Base-by-base conservation (phyloP, 2,888 invertebrate genomes). In the Leucozona laternaria region DNA sequence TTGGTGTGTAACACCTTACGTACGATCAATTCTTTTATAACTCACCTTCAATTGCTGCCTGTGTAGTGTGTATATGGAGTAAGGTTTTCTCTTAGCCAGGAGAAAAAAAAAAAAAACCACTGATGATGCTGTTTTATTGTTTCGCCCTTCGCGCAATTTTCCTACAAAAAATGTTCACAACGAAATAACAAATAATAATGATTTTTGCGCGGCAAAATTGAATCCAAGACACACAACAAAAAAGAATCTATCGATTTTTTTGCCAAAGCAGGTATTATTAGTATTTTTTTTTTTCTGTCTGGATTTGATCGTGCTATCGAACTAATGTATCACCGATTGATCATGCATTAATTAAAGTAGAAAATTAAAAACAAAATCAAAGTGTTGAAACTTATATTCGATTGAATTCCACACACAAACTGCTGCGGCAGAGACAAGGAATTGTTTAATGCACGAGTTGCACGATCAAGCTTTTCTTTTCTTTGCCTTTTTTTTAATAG, bases 381-480 rank as follows among this genome's bases (percentile, higher is more conserved):
- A 37, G 40, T 60, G 45, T 57, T 22, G 57, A 37, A 31, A 60
- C 43, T 2, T 45, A 20, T 20, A 40, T 25, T 40, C 45, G 20
- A 64, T 64, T 79, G 25, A 68, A 62, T 62, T 45, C 37, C 28
- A 66, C 31, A 53, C 40, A 15, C 15, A 4, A 31, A 31, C 53
- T 57, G 64, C 8, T 34, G 50, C n/a, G 28, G 0, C 20, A 48
- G 34, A 76, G 34, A 76, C 55, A 66, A 48, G 48, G 31, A 66
- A 48, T 66, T 48, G 45, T 40, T 75, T 17, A 40, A 70, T 71
- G 66, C 62, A 64, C 58, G 50, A 66, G 64, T 68, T 68, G 71
- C 82, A 73, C 79, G 50, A 75, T 79, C 57, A 10, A 57, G 50
- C 31, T 53, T 58, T 58, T 43, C 43, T 53, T 48, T 10, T 37